Conservation (phyloP, 2,797 vertebrate genomes). For the Myoxocephalus aenaeus region DNA sequence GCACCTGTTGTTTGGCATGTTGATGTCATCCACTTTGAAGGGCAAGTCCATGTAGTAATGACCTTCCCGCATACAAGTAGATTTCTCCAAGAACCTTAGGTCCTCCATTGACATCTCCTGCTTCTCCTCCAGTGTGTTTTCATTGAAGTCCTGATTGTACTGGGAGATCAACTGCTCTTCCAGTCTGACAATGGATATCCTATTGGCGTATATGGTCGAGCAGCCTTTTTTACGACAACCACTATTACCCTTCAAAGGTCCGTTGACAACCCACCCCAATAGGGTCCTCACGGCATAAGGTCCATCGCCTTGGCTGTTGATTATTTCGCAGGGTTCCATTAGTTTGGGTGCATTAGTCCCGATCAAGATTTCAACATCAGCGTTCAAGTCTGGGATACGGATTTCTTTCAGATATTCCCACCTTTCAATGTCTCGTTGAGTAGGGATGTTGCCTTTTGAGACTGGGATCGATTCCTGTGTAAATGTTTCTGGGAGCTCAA, state of each 20-base stretch:
- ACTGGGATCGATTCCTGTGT: conserved; percentile 12
- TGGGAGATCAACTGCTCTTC: conserved; percentile 2
- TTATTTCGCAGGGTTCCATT: not conserved
- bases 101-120: not conserved
- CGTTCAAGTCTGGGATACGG: not conserved
- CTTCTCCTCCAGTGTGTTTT: not conserved
- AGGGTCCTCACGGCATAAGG: not conserved
- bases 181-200: not conserved
- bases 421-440: not conserved
- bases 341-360: not conserved
- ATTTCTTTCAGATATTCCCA: not conserved
- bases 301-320: not conserved
- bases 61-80: not conserved
- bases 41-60: not conserved
- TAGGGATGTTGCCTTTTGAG: not conserved
- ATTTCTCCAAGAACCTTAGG: not conserved
- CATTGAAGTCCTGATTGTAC: conserved; percentile 2
- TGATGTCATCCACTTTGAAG: not conserved
- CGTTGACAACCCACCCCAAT: conserved; percentile 28
- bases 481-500: not conserved
- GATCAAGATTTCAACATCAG: not conserved
- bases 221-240: not conserved
- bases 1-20: not conserved
- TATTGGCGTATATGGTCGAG: not conserved
- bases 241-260: not conserved